These are phyloP conservation scores for Tangara arthus DNA, from an alignment of 2,797 vertebrate genomes.

Conservation along the genomic window DNA sequence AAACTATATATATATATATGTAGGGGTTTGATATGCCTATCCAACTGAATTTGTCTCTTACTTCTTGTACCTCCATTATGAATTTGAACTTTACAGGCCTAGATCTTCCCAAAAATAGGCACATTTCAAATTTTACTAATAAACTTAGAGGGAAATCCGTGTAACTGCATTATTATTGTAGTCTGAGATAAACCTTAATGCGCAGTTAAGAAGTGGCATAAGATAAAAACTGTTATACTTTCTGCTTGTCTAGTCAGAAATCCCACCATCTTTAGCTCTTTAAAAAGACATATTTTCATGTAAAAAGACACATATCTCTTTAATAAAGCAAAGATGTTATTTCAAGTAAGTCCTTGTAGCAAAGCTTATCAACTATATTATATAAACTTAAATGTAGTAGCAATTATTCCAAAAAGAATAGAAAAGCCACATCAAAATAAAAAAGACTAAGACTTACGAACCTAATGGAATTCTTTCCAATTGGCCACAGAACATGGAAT, in stretches of 20 bases:
- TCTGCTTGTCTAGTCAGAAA: conserved; percentile 37
- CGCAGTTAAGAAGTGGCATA: not conserved
- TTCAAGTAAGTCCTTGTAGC: conserved; percentile 29
- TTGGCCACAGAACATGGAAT: not conserved
- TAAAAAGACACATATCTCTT: conserved; percentile 34
- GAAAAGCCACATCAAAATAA: conserved; percentile 23
- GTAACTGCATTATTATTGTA: not conserved
- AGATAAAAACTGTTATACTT: conserved; percentile 13
- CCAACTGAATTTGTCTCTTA: not conserved
- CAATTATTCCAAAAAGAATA: conserved; percentile 21
- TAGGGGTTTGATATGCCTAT: not conserved
- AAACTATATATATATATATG: not conserved
- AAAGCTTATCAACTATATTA: not conserved
- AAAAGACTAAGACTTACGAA: not conserved
- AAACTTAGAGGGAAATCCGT: conserved; percentile 16
- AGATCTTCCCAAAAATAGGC: not conserved
- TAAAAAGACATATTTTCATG: conserved; percentile 12
- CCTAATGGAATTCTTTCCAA: conserved; percentile 32
- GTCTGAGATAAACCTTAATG: conserved; percentile 15
- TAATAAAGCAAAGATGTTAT: conserved; percentile 39
- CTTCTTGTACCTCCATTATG: not conserved
- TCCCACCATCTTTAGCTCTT: conserved; percentile 28
- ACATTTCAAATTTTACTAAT: conserved; percentile 5
- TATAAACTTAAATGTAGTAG: conserved; percentile 24
- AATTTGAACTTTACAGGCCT: not conserved